phyloP scores from a whole-genome alignment of 1,140 invertebrate genomes.

The Halotydeus destructor region DNA sequence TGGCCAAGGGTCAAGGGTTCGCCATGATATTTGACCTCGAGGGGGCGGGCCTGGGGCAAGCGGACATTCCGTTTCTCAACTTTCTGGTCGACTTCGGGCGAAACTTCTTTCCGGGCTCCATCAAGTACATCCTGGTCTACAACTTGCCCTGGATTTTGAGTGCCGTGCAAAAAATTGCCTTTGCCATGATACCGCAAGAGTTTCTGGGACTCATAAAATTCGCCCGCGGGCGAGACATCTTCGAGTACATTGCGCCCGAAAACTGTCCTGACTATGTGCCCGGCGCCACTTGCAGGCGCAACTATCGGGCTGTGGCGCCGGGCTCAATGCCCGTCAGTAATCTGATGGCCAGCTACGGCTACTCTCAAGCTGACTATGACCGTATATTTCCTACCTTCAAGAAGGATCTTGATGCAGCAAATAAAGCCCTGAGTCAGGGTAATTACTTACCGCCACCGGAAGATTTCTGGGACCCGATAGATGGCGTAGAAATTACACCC shows the following conservation, averaged over 20 bases:
- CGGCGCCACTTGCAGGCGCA: slow-evolving; percentile 10
- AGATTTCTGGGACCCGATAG: not conserved
- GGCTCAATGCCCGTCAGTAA: slow-evolving; percentile 3
- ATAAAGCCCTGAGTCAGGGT: not conserved
- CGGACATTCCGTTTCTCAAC: slow-evolving; percentile 10
- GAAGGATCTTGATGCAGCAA: slow-evolving; percentile 3
- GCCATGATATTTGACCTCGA: slow-evolving; percentile 12
- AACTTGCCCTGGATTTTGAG: slow-evolving; percentile 13
- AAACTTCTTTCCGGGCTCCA: slow-evolving; percentile 8
- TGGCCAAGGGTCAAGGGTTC: slow-evolving; percentile 7
- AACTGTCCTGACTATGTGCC: slow-evolving; percentile 13
- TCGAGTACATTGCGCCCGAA: slow-evolving; percentile 13
- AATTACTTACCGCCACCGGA: not conserved
- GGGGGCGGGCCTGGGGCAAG: slow-evolving; percentile 10
- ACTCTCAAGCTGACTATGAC: slow-evolving; percentile 1
- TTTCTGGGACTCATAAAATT: slow-evolving; percentile 11
- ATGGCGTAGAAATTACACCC: not conserved
- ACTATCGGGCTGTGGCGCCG: slow-evolving; percentile 9
- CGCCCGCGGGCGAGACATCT: slow-evolving; percentile 12
- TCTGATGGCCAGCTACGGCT: not conserved
- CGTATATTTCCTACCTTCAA: slow-evolving; percentile 5
- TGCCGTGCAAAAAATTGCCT: slow-evolving; percentile 5
- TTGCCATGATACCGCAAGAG: slow-evolving; percentile 7
- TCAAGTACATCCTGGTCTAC: slow-evolving; percentile 12
- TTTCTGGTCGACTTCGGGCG: slow-evolving; percentile 5